These are phyloP conservation scores for Prietella phreatophila DNA, from an alignment of 2,113 vertebrate genomes.

Conservation along the genomic window DNA sequence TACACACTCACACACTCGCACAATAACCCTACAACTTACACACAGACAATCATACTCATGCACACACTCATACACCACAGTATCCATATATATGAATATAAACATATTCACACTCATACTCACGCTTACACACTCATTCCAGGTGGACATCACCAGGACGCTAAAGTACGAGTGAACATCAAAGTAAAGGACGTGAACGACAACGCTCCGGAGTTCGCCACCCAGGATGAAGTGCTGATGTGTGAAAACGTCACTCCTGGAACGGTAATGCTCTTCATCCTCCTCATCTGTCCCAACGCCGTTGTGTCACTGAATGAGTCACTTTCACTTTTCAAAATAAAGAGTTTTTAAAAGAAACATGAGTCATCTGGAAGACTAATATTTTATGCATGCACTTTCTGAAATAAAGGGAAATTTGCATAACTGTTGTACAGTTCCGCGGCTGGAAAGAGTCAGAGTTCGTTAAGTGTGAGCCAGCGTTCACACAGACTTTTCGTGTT, in stretches of 20 bases:
- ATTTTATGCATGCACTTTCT: background rate
- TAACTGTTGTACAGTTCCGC: background rate
- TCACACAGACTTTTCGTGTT: background rate
- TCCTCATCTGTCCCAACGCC: background rate
- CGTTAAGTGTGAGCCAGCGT: background rate
- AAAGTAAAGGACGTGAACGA: conserved; percentile 89
- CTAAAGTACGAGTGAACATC: conserved; percentile 91
- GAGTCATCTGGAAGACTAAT: background rate
- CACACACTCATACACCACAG: background rate
- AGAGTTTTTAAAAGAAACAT: background rate
- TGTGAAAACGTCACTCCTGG: conserved; percentile 86
- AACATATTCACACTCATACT: background rate
- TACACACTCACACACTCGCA: background rate
- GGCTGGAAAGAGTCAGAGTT: background rate
- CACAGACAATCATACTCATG: background rate
- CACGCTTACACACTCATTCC: background rate
- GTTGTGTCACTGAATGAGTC: background rate
- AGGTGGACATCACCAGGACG: conserved; percentile 90
- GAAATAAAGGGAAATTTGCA: background rate
- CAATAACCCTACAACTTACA: background rate
- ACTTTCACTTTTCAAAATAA: background rate
- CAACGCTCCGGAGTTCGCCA: conserved; percentile 88
- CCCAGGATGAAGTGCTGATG: conserved; percentile 85
- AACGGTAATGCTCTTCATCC: conserved; percentile 72
- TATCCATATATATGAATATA: background rate